Evolutionary conservation across 2,797 vertebrate genomes (phyloP), one percentile per base, ranked within the genome.

Genomic region (Diceros bicornis): DNA sequence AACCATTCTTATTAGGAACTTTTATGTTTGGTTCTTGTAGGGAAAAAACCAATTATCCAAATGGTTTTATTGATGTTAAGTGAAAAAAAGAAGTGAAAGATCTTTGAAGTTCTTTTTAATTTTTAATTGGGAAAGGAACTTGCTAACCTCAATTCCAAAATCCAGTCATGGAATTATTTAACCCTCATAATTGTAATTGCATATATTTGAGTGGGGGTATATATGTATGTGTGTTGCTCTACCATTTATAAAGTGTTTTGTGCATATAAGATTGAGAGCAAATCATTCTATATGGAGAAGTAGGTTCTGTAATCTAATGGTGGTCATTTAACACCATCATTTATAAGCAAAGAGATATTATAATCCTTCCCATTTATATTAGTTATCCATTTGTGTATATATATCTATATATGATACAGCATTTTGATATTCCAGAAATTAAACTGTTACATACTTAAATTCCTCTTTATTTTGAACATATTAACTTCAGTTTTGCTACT

Each of bases 81-180:
- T 62, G 21, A 41, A 59, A 97, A 37, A 97, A 93, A 90, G 12
- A 95, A 78, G 4, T 62, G 61, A 97, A 85, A 79, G 10, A 4
- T 88, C 11, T 52, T 79, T 94, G 20, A 91, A 68, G 92, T 95
- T 92, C 0, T 89, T 79, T 91, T 61, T 20, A 77, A 55, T 64
- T 79, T 97, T 92, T 85, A 95, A 66, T 75, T 84, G 44, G 44
- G 27, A 88, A 91, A 92, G 18, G 3, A 88, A 78, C 50, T 78
- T 85, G 3, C 7, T 94, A 64, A 89, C 1, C 14, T 91, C 14
- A 72, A 7, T 78, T 86, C 8, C 27, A 90, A 97, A 90, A 86
- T 74, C n/a, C 41, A 75, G 21, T 68, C 12, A 69, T 69, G 14
- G 13, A 92, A 68, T 93, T 69, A 91, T 41, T 85, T 78, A 92